Base-by-base conservation (phyloP, 2,888 invertebrate species). In the Molanna angustata region DNA sequence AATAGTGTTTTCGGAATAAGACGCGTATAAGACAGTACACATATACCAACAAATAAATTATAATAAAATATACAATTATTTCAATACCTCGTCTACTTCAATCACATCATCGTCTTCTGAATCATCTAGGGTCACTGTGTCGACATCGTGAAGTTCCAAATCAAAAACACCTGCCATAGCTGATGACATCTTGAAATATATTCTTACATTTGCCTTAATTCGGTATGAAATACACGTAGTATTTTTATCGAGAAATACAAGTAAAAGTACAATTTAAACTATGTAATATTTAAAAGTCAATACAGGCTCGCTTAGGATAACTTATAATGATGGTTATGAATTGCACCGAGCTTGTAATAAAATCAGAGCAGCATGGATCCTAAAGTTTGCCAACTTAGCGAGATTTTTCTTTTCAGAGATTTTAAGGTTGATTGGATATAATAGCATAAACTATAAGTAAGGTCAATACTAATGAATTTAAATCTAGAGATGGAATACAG, bases 161-260 rank as follows among this genome's bases (percentile, higher is more conserved):
- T 94, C 93, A 74, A 95, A 94, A 72, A 94, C 89, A 74, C 90
- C 93, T 71, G 88, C 88, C 86, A 88, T 88, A 74, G 75, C 76
- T 63, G 77, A 77, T 75, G 77, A 76, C 77, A 77, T 76, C 21
- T 20, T 37, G 22, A 22, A 48, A 47, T 55, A 47, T 35, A 46
- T 42, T 37, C 47, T 50, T 47, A 51, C 55, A 55, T 55, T 51
- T 47, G 55, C 31, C 37, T 39, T 32, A 48, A 39, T 47, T 41
- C 14, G 20, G 18, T 45, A 18, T 31, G 40, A 44, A 45, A 21
- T 21, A 21, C 32, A 49, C 39, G 31, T 16, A 13, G 20, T 22
- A 32, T 39, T 6, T 27, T 19, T 37, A 37, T 18, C 45, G 14
- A 33, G 35, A 48, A 32, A 35, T 42, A 13, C 37, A 40, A 21